Base-by-base conservation (phyloP, 2,113 vertebrate genomes). In the Chionis minor region DNA sequence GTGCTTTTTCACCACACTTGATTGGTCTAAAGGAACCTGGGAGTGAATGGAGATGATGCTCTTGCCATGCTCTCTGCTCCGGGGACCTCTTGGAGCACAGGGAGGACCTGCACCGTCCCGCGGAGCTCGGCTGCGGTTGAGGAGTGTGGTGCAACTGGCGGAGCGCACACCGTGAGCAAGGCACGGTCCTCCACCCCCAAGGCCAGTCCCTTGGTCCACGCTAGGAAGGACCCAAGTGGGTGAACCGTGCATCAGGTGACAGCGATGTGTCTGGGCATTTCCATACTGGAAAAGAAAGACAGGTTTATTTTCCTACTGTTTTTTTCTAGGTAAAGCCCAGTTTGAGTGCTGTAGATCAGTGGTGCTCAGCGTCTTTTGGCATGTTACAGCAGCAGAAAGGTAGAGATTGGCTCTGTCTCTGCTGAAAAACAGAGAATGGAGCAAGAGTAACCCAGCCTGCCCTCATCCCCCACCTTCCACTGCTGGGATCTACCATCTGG, bases 151-250 rank as follows among this genome's bases (percentile, higher is more conserved):
- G 52, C 20, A 30, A 51, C 40, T 30, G 54, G 42, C 30, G 9
- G 35, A n/a, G 71, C 6, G 1, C 54, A 27, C 30, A 28, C 18
- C 4, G 0, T 14, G 72, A 84, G 3, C 11, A 9, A 27, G 58
- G 52, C 32, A 51, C 16, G 16, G 47, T 16, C 40, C 59, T 13
- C 12, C 38, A 47, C 2, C 14, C 5, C 23, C 18, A 12, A 33
- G 78, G n/a, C 9, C 26, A 22, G 58, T 28, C 65, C 47, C 42
- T 38, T 17, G 40, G 59, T 42, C 45, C 40, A 11, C 1, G 0
- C n/a, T 9, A 24, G 4, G 14, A 55, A 51, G 44, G 5, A 30
- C 71, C 38, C 38, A 38, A 38, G 38, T 61, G 52, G 13, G 40
- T 49, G 33, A 44, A 33, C 52, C 1, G 0, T 20, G 63, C 18